A percentile compares a stretch with the other conserved stretches of the same genome.
phyloP scores from a whole-genome alignment of 2,888 invertebrate genomes.

The Matsumyia berberina region DNA sequence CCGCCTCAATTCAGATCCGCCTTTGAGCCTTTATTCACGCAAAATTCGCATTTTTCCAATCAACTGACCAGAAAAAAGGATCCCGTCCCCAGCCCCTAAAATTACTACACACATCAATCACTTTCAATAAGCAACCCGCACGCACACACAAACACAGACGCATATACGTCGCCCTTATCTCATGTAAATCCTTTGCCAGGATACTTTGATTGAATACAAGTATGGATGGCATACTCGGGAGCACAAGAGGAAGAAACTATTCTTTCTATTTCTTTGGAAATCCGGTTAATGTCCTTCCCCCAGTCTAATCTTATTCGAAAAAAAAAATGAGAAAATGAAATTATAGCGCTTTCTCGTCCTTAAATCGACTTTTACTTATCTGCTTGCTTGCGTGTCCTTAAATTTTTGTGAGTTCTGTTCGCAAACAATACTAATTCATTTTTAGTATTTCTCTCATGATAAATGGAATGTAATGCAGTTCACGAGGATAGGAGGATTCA shows the following conservation, averaged over 20 bases:
- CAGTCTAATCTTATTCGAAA: constrained; percentile 1
- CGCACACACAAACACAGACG: not conserved
- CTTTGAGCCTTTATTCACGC: constrained; percentile 65
- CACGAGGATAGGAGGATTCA: not conserved
- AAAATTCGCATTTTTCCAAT: constrained; percentile 68
- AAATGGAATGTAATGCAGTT: not conserved
- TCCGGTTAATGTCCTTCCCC: constrained; percentile 35
- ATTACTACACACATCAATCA: constrained; percentile 55
- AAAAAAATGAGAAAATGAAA: constrained; percentile 31
- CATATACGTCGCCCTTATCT: not conserved
- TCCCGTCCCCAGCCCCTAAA: constrained; percentile 25
- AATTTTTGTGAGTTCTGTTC: not conserved
- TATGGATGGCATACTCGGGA: not conserved
- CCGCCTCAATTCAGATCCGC: constrained; percentile 53
- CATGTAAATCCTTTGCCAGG: constrained; percentile 24
- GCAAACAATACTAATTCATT: constrained; percentile 7
- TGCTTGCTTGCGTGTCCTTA: constrained; percentile 8
- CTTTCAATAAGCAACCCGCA: constrained; percentile 31
- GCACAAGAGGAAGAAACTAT: constrained; percentile 2
- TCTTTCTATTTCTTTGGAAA: not conserved
- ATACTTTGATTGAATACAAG: constrained; percentile 14
- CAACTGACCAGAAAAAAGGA: constrained; percentile 53
- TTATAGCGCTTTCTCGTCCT: not conserved
- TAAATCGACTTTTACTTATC: not conserved
- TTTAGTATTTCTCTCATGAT: not conserved